phyloP scores from a whole-genome alignment of 2,888 invertebrate genomes.

The Macrosiphum euphorbiae region DNA sequence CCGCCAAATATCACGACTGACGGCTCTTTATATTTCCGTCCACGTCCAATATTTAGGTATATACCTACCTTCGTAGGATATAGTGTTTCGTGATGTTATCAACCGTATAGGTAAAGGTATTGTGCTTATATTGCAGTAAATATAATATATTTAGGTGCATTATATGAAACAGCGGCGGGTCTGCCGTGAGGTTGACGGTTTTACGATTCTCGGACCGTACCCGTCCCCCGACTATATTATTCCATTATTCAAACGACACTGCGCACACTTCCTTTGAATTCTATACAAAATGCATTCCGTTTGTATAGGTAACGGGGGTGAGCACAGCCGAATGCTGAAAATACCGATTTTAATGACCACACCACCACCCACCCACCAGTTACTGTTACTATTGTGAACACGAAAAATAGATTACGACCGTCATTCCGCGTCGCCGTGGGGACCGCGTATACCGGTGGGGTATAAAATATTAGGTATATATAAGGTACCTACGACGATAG shows the following conservation, averaged over 20 bases:
- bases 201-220: constrained; percentile 39
- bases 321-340: not conserved
- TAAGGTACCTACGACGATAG: not conserved
- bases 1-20: not conserved
- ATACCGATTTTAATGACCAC: constrained; percentile 51
- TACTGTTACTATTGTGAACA: constrained; percentile 28
- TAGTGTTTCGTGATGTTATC: not conserved
- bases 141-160: not conserved
- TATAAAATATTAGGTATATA: constrained; percentile 6
- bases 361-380: not conserved
- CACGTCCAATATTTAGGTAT: not conserved
- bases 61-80: not conserved
- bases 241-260: not conserved
- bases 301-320: not conserved
- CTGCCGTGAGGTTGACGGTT: not conserved
- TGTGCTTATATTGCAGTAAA: not conserved
- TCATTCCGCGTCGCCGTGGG: not conserved
- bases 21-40: not conserved
- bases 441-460: not conserved
- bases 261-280: constrained; percentile 37
- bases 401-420: constrained; percentile 47
- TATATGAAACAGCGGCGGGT: not conserved
- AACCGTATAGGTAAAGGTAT: not conserved
- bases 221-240: not conserved
- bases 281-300: not conserved